Evolutionary conservation across 1,140 invertebrate species (phyloP), one percentile per base, ranked within the genome.

Genomic region (Drosophila baimaii): DNA sequence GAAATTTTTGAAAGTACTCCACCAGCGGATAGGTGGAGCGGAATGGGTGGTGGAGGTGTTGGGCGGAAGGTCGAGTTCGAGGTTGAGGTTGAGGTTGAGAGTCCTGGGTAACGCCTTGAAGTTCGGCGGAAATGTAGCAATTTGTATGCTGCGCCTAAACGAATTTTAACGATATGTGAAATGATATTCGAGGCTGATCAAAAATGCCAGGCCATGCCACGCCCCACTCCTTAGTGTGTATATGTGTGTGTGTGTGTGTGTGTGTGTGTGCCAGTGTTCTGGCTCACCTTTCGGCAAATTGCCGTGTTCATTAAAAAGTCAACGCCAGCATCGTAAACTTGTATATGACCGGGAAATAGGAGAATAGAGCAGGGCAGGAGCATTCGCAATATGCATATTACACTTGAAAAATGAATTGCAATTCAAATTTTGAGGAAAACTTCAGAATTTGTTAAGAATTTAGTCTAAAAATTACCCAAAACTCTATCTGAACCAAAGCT

Each of bases 151-250:
- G 80, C 59, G 84, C 84, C 84, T 89, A 89, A 89, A 89, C 84
- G 84, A 89, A 84, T 89, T 89, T 89, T 89, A 89, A 89, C 84
- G 84, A 89, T 89, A 89, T 89, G 84, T 89, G 84, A 89, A 89
- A 89, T 89, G 84, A 89, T 89, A 89, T 89, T 89, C 77, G 84
- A 81, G 77, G 70, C 84, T 79, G 84, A 89, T 89, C 84, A 89
- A 89, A 88, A 89, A 80, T 88, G 79, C 69, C 35, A 47, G n/a
- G 47, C 73, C 82, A 59, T 41, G 58, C 68, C 76, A 43, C 44
- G 29, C 43, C 74, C 54, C 73, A 29, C 10, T 10, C 12, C 19
- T 10, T 7, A 46, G 29, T 31, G n/a, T n/a, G n/a, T n/a, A n/a
- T 52, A 17, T 15, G 44, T 13, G 59, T 27, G 47, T 29, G 43